These are phyloP conservation scores for Periplaneta americana DNA, from an alignment of 1,140 invertebrate genomes.

Conservation along the genomic window DNA sequence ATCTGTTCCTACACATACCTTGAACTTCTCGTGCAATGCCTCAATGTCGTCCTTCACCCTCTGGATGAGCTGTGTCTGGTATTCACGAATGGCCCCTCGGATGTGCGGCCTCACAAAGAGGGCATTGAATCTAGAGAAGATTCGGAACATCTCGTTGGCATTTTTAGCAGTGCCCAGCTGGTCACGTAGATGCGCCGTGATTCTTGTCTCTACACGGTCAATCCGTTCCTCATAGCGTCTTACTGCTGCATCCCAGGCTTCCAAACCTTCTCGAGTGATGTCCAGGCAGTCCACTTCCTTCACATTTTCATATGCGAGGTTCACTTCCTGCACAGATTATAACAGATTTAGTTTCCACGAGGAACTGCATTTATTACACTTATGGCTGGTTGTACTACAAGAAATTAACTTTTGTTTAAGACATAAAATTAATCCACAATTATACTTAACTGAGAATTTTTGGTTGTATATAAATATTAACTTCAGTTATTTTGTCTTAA, in stretches of 20 bases:
- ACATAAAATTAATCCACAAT: too few species aligned
- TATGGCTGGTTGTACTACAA: neutral
- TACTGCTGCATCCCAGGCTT: conserved; percentile 96
- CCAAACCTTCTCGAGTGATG: conserved; percentile 92
- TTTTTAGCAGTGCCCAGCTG: conserved; percentile 97
- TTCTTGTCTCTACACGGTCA: conserved; percentile 93
- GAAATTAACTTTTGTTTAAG: too few species aligned
- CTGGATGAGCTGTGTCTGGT: conserved; percentile 98
- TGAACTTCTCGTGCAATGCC: conserved; percentile 95
- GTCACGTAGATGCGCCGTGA: conserved; percentile 93
- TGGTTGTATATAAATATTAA: too few species aligned
- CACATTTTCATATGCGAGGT: conserved; percentile 96
- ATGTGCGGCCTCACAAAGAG: conserved; percentile 98
- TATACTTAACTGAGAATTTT: too few species aligned
- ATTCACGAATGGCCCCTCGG: conserved; percentile 95
- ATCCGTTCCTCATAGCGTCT: conserved; percentile 95
- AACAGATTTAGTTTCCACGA: neutral
- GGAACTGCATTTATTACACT: too few species aligned
- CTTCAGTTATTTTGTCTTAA: too few species aligned
- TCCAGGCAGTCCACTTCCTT: conserved; percentile 98
- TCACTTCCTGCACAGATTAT: conserved; percentile 65
- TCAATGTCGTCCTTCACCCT: conserved; percentile 99
- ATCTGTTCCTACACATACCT: too few species aligned
- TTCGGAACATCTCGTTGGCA: conserved; percentile 99
- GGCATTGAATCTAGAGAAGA: conserved; percentile 97